These are phyloP conservation scores for Prunella strophiata DNA, from an alignment of 2,797 vertebrate genomes.

Conservation along the genomic window DNA sequence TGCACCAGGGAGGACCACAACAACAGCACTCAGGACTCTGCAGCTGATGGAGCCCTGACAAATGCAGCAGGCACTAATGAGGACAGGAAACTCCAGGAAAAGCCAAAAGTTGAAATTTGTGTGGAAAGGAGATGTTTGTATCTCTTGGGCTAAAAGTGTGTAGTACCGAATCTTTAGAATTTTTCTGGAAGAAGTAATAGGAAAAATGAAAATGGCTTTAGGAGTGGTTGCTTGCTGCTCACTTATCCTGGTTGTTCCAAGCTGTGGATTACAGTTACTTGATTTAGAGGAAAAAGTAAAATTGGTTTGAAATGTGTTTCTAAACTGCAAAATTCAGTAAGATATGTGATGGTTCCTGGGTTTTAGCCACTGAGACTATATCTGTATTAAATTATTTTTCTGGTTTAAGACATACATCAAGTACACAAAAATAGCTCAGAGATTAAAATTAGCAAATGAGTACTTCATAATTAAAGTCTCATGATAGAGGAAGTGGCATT, in stretches of 20 bases:
- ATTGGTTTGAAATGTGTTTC: neutral
- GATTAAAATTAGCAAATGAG: conserved; percentile 36
- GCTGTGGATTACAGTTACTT: neutral
- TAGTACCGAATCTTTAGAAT: neutral
- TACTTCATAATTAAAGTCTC: conserved; percentile 34
- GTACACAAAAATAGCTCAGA: conserved; percentile 15
- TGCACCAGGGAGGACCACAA: neutral
- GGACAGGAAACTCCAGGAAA: neutral
- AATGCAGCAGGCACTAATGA: neutral
- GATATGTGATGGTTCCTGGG: neutral
- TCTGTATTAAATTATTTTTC: neutral
- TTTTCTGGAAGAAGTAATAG: neutral
- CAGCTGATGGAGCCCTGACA: neutral
- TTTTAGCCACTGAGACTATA: neutral
- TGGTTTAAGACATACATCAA: neutral
- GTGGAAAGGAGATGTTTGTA: neutral
- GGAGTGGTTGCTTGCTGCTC: neutral
- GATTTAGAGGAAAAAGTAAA: neutral
- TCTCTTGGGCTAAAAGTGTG: neutral
- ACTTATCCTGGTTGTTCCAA: neutral
- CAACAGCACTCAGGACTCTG: neutral
- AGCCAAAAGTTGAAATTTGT: neutral
- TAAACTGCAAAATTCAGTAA: neutral
- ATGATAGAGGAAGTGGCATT: neutral
- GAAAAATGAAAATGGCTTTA: neutral